Conservation (phyloP, 2,113 vertebrate genomes). For the Poeciliopsis turrubarensis region DNA sequence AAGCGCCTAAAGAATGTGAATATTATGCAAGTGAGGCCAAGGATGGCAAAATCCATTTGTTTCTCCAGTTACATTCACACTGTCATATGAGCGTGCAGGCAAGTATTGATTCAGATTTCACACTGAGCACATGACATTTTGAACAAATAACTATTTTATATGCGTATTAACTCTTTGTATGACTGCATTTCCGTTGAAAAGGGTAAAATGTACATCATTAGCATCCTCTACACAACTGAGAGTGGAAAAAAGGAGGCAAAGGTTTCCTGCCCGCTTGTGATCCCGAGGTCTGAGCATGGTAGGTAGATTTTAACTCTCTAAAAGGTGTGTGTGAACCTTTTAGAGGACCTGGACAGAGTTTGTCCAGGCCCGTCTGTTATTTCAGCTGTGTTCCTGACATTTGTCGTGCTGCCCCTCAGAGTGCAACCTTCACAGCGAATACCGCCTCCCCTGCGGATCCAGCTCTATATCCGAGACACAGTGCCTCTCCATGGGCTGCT, state of each 20-base stretch:
- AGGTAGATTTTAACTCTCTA: slow-evolving; percentile 24
- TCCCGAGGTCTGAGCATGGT: slow-evolving; percentile 56
- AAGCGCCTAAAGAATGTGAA: slow-evolving; percentile 76
- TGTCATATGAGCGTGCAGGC: slow-evolving; percentile 79
- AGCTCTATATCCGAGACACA: slow-evolving; percentile 52
- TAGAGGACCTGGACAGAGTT: not conserved
- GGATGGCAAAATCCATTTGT: slow-evolving; percentile 66
- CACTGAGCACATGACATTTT: slow-evolving; percentile 51
- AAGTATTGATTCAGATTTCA: slow-evolving; percentile 59
- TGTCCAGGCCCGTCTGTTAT: slow-evolving; percentile 40
- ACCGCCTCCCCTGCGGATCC: slow-evolving; percentile 74
- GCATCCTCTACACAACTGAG: slow-evolving; percentile 60
- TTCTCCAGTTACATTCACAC: slow-evolving; percentile 63
- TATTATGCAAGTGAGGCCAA: slow-evolving; percentile 65
- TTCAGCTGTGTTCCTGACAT: slow-evolving; percentile 57
- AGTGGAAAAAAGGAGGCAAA: slow-evolving; percentile 58
- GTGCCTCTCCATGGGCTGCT: slow-evolving; percentile 79
- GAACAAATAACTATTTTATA: slow-evolving; percentile 41
- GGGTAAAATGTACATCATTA: slow-evolving; percentile 63
- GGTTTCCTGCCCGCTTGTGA: slow-evolving; percentile 70
- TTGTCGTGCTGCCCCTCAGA: slow-evolving; percentile 69
- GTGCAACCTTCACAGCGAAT: slow-evolving; percentile 72
- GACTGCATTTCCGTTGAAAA: slow-evolving; percentile 43
- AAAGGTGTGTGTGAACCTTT: not conserved
- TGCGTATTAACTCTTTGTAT: slow-evolving; percentile 27